phyloP scores from a whole-genome alignment of 1,140 invertebrate genomes.

The Drosophila sturtevanti region DNA sequence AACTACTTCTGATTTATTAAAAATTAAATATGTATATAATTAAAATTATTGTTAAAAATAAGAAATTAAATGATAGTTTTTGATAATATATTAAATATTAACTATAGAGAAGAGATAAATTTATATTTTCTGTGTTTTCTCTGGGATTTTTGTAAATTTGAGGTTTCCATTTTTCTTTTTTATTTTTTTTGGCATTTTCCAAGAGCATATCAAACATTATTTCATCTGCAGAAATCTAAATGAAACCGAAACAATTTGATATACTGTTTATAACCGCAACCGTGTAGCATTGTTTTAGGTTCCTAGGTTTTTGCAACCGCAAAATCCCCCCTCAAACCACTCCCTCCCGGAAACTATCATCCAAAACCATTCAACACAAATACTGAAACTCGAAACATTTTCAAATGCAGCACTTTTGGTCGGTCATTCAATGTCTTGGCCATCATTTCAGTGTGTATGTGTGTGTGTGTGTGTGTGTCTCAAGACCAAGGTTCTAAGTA shows the following conservation, averaged over 20 bases:
- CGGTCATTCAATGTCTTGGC: conserved; percentile 17
- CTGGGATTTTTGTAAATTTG: too few relatives aligned
- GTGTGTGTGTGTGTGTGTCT: conserved; percentile 13
- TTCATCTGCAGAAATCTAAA: neutral
- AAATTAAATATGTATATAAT: too few relatives aligned
- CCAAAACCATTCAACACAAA: neutral
- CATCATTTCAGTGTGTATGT: conserved; percentile 5
- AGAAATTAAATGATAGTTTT: too few relatives aligned
- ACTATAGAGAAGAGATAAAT: too few relatives aligned
- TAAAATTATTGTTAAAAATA: too few relatives aligned
- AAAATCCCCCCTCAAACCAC: neutral
- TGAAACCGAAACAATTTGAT: neutral
- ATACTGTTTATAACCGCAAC: neutral
- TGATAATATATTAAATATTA: too few relatives aligned
- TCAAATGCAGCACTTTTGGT: conserved; percentile 6
- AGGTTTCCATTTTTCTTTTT: too few relatives aligned
- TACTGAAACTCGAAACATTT: conserved; percentile 1
- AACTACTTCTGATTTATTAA: too few relatives aligned
- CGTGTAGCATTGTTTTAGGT: neutral
- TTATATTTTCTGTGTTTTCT: too few relatives aligned
- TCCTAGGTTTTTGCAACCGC: neutral
- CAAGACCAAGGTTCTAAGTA: conserved; percentile 21
- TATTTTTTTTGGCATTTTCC: too few relatives aligned
- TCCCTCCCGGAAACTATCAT: too few relatives aligned
- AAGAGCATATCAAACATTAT: neutral